Evolutionary conservation across 37 sponge, comb jelly and placozoan species (phyloP), one percentile per base, ranked within the genome.

Genomic region (Petrosia ficiformis): DNA sequence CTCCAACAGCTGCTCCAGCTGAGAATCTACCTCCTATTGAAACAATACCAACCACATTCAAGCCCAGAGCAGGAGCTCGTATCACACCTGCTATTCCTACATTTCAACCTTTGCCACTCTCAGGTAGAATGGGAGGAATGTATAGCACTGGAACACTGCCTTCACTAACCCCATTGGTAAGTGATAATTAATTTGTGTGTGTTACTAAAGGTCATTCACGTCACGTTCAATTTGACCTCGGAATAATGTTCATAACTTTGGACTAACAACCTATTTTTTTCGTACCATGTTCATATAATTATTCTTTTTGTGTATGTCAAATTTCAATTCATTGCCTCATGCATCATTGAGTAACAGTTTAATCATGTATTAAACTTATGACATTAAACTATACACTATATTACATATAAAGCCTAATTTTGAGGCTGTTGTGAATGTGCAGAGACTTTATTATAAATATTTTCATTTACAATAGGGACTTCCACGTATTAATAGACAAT

Each of bases 1-100:
- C 89, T 29, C 80, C 84, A 0, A 89, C 89, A 24, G 89, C 89
- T 28, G 42, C 77, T 39, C 73, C 73, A 19, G 79, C 65, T 3
- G 86, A 86, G 63, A 67, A 79, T 63, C 70, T 86, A 1, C 87
- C 88, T 42, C 88, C 87, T 0, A 67, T 87, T 33, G 83, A 87
- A 8, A 74, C 82, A 31, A 77, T 48, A 39, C 71, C 71, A 70
- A 40, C 11, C 5, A 61, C 39, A 2, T 91, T 91, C 76, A 78
- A 37, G 44, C 92, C 92, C 29, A 72, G 92, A 24, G 38, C 72
- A 22, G 65, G 61, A 59, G 71, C 87, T 26, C 64, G 75, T 3
- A 82, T 90, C 25, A 42, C 33, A 22, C 72, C 80, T 22, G 37
- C 76, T 0, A 32, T 66, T 21, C 70, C 71, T 3, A 36, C 39